Conservation (phyloP, 2,888 invertebrate species). For the Labia minor region DNA sequence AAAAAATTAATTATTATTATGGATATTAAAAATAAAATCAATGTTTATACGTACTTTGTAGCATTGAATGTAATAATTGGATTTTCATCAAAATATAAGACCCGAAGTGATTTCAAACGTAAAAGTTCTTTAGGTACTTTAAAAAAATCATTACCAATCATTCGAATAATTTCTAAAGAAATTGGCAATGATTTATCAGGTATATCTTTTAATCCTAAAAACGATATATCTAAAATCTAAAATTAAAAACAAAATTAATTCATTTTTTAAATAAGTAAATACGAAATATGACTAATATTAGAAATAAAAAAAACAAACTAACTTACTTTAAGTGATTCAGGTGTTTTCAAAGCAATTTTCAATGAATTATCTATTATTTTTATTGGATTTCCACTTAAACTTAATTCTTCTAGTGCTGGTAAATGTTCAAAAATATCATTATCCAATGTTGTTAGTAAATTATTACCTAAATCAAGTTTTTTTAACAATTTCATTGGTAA, state of each 20-base stretch:
- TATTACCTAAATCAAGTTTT: constrained; percentile 54
- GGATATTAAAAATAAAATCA: not conserved
- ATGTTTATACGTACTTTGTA: constrained; percentile 33
- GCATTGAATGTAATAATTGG: constrained; percentile 48
- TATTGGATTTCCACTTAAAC: constrained; percentile 65
- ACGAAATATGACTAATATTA: constrained; percentile 15
- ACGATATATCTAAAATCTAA: constrained; percentile 57
- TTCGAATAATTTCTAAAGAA: constrained; percentile 53
- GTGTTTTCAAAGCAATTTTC: constrained; percentile 51
- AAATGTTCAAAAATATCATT: constrained; percentile 66
- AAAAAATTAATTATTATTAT: constrained; percentile 25
- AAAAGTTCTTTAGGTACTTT: constrained; percentile 49
- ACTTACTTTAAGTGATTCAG: constrained; percentile 52
- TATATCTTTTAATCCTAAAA: constrained; percentile 49
- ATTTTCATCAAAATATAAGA: constrained; percentile 57
- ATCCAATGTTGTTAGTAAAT: constrained; percentile 57
- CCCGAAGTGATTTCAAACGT: constrained; percentile 48
- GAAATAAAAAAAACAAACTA: not conserved
- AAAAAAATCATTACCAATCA: constrained; percentile 53
- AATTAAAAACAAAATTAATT: too few relatives aligned
- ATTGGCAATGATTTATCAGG: constrained; percentile 57
- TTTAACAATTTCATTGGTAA: constrained; percentile 43
- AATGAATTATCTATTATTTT: constrained; percentile 52
- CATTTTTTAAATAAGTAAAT: too few relatives aligned
- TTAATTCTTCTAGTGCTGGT: constrained; percentile 52